Base-by-base conservation (phyloP, 2,888 invertebrate genomes). In the Drosophila bunnanda region DNA sequence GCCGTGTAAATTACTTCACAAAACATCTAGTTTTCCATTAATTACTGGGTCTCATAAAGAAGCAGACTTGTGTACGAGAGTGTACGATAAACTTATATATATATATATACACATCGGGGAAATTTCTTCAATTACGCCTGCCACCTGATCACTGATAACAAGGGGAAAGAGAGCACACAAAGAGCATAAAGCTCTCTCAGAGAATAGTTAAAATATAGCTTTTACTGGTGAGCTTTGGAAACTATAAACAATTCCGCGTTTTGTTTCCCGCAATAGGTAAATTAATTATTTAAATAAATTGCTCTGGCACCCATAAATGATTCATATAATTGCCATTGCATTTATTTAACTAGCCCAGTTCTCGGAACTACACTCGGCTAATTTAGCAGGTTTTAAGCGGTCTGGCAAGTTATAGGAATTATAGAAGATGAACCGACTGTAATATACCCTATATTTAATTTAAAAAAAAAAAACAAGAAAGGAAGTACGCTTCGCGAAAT, bases 111-210 rank as follows among this genome's bases (percentile, higher is more conserved):
- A 30, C n/a, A 30, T 25, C 9, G 38, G 36, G 36, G 48, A 43
- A 54, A 43, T 72, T 54, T 38, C 39, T 48, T 28, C 28, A 52
- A 56, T 25, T 68, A 41, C 67, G 17, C 32, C 39, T n/a, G 38
- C 32, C 62, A 54, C 25, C 44, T 72, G 71, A 64, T 54, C 46
- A 36, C 52, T 67, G 82, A 87, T 78, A 83, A 67, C 44, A 67
- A 32, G 43, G 10, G 9, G 22, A n/a, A 28, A 34, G 39, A 10
- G 73, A n/a, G n/a, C 32, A 20, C 20, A 48, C 20, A 30, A 41
- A 46, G 34, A 39, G 43, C 10, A 36, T 8, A 46, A 30, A 55
- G 68, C 66, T 65, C 30, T 48, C 13, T 10, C 32, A 17, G 17
- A 25, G 12, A 54, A 8, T 10, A 44, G 15, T 7, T 34, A 30